A percentile compares a stretch with the other conserved stretches of the same genome.
Conservation (phyloP, 2,888 invertebrate species). For the Ennomos quercinarius region DNA sequence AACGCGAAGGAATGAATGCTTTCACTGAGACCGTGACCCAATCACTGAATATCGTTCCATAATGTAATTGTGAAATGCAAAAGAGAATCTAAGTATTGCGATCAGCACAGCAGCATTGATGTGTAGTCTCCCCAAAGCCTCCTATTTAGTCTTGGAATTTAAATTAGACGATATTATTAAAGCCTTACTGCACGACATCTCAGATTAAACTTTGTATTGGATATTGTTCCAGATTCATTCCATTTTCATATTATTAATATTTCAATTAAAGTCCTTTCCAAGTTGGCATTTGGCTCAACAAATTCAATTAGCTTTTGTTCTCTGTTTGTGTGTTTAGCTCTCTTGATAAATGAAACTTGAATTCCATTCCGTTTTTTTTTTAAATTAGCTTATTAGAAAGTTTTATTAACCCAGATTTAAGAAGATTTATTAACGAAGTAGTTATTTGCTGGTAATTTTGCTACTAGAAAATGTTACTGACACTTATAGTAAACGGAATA, state of each 20-base stretch:
- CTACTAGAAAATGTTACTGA: constrained; percentile 25
- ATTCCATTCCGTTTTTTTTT: constrained; percentile 32
- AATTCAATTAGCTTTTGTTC: constrained; percentile 51
- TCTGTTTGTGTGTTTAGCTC: constrained; percentile 31
- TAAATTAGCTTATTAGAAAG: constrained; percentile 33
- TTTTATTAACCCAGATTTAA: constrained; percentile 28
- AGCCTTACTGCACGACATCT: constrained; percentile 50
- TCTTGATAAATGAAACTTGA: constrained; percentile 37
- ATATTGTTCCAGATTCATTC: constrained; percentile 47
- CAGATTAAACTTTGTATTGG: constrained; percentile 50
- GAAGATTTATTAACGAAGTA: constrained; percentile 28
- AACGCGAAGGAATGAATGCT: constrained; percentile 34
- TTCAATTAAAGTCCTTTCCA: constrained; percentile 41
- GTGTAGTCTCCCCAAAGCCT: constrained; percentile 24
- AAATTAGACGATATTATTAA: constrained; percentile 46
- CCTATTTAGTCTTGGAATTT: constrained; percentile 29
- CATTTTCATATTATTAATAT: constrained; percentile 49
- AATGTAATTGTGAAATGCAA: constrained; percentile 29
- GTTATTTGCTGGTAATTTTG: constrained; percentile 24
- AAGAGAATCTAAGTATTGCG: constrained; percentile 29
- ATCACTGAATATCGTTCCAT: constrained; percentile 35
- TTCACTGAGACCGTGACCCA: constrained; percentile 34
- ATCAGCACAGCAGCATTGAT: constrained; percentile 35
- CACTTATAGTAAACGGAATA: constrained; percentile 34
- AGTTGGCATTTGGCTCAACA: constrained; percentile 47